Evolutionary conservation across 2,113 vertebrate species (phyloP).

Genomic region (Drymodes brunneopygia): DNA sequence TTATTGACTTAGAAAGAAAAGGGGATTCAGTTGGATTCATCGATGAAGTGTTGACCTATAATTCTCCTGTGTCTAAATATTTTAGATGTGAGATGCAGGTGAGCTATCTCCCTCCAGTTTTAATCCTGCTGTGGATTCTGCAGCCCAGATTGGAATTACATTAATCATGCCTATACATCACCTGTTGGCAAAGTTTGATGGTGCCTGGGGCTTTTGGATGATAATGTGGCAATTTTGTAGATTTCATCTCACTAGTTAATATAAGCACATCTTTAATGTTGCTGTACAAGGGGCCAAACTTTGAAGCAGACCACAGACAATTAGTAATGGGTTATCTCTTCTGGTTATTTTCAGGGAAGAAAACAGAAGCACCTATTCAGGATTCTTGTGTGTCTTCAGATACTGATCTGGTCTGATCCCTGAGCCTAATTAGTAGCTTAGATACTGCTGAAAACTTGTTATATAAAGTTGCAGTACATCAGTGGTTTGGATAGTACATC

Average conservation of each 20-base stretch:
- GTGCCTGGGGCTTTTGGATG: constrained; percentile 39
- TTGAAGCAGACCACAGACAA: constrained; percentile 16
- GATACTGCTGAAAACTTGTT: not conserved
- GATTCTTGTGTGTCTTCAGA: not conserved
- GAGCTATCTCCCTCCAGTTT: not conserved
- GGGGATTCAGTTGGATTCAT: not conserved
- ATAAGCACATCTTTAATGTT: constrained; percentile 11
- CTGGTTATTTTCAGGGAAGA: not conserved
- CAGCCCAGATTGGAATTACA: not conserved
- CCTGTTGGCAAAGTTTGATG: not conserved
- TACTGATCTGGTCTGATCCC: not conserved
- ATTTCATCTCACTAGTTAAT: constrained; percentile 33
- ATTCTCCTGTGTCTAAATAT: not conserved
- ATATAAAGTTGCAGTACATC: not conserved
- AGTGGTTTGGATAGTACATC: not conserved
- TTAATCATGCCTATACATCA: not conserved
- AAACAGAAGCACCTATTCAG: not conserved
- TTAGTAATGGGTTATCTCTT: not conserved
- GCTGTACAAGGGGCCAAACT: not conserved
- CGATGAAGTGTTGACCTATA: not conserved
- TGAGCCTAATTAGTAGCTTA: not conserved
- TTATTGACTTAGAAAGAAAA: not conserved
- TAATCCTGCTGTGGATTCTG: not conserved
- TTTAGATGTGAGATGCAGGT: not conserved
- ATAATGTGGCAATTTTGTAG: constrained; percentile 17